Percentiles rank a stretch among this genome's conserved stretches.
Evolutionary conservation across 2,888 invertebrate genomes (phyloP).

Genomic region (Drosophila suboccidentalis): DNA sequence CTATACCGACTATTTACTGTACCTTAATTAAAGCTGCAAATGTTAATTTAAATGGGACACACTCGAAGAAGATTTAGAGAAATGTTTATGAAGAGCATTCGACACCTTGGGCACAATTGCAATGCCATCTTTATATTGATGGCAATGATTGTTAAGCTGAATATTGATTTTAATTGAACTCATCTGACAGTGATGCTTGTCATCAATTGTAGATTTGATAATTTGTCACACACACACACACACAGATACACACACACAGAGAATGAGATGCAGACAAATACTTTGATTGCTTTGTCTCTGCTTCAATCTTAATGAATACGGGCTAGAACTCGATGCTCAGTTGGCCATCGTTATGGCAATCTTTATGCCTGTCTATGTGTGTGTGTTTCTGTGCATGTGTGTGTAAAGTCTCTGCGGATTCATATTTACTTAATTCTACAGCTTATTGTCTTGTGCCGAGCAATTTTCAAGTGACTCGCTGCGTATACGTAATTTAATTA

Average conservation of each 20-base stretch:
- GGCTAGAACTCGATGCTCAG: conserved; percentile 18
- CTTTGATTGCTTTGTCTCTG: conserved; percentile 62
- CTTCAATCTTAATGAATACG: conserved; percentile 33
- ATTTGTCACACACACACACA: conserved; percentile 29
- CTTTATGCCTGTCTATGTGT: background rate
- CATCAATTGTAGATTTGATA: conserved; percentile 50
- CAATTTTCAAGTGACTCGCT: conserved; percentile 13
- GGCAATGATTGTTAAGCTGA: conserved; percentile 25
- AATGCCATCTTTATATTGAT: conserved; percentile 19
- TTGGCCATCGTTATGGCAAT: conserved; percentile 21
- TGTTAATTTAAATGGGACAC: conserved; percentile 48
- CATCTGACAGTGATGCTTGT: conserved; percentile 51
- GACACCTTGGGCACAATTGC: conserved; percentile 29
- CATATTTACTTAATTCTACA: conserved; percentile 18
- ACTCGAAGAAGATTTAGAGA: background rate
- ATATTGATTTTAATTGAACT: conserved; percentile 69
- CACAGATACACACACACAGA: background rate
- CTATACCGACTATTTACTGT: conserved; percentile 15
- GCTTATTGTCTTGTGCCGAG: conserved; percentile 4
- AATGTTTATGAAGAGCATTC: conserved; percentile 24
- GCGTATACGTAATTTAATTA: conserved; percentile 42
- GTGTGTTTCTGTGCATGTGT: background rate
- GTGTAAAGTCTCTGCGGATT: background rate
- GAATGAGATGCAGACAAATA: conserved; percentile 22
- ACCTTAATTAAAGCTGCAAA: conserved; percentile 73